phyloP scores from a whole-genome alignment of 30 jellyfish, hydroid and myxozoan genomes.

The Hydra vulgaris region DNA sequence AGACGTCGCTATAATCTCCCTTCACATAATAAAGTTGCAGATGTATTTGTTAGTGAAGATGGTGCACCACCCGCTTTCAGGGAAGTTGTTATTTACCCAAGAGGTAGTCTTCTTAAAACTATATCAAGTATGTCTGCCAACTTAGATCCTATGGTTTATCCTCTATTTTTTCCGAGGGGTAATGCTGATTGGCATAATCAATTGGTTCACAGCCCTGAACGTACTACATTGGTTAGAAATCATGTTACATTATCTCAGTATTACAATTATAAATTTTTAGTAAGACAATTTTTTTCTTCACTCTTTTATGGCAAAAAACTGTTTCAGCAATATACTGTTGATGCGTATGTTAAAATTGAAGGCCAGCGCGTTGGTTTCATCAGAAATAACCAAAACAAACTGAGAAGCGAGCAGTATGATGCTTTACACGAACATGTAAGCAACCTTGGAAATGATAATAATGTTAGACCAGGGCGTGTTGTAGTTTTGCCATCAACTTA shows the following conservation, averaged over 20 bases:
- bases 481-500: conserved; percentile 24
- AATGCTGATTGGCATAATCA: conserved; percentile 19
- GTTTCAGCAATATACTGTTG: conserved; percentile 44
- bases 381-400: conserved; percentile 36
- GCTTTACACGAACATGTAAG: conserved; percentile 3
- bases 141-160: conserved; percentile 35
- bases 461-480: conserved; percentile 27
- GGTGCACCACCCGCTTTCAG: conserved; percentile 44
- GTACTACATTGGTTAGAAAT: background rate
- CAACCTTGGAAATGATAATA: background rate
- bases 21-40: too few relatives aligned
- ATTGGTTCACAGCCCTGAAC: conserved; percentile 13
- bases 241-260: background rate
- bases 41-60: conserved; percentile 37
- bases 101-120: conserved; percentile 1
- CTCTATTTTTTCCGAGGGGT: conserved; percentile 26
- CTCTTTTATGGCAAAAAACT: conserved; percentile 14
- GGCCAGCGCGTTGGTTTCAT: conserved; percentile 34
- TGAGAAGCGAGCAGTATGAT: conserved; percentile 20
- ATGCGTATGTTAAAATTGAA: conserved; percentile 26
- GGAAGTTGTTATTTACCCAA: conserved; percentile 54
- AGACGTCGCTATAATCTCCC: too few relatives aligned
- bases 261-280: conserved; percentile 1
- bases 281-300: background rate
- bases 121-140: conserved; percentile 6